phyloP scores from a whole-genome alignment of 2,113 vertebrate genomes.

The Oenanthe oenanthe region DNA sequence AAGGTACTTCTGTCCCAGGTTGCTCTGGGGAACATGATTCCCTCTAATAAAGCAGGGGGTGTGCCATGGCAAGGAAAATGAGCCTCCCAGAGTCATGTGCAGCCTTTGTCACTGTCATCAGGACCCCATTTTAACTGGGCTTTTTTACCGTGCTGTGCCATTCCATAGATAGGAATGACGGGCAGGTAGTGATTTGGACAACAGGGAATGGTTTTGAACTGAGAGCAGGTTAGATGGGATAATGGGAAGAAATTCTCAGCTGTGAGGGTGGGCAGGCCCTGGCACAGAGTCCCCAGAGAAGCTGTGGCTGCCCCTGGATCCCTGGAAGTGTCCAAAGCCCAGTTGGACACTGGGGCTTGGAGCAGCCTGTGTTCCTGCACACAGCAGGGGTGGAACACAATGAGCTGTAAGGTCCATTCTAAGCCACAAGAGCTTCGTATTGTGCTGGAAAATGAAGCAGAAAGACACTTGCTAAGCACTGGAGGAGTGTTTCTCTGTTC shows the following conservation, averaged over 20 bases:
- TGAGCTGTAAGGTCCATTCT: neutral
- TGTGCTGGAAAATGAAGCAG: neutral
- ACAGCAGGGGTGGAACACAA: neutral
- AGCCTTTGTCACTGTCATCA: neutral
- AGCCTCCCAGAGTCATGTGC: neutral
- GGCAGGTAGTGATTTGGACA: accelerated
- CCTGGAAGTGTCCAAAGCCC: neutral
- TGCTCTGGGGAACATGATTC: neutral
- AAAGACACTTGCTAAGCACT: neutral
- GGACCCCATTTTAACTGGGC: neutral
- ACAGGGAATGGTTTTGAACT: neutral
- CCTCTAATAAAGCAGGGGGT: neutral
- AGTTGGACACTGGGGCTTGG: neutral
- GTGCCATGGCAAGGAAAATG: neutral
- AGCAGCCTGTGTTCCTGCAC: neutral
- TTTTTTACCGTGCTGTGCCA: neutral
- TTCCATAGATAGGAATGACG: neutral
- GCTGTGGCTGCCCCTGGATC: neutral
- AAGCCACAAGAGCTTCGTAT: neutral
- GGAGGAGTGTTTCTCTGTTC: neutral
- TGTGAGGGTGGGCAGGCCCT: neutral
- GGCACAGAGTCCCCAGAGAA: neutral
- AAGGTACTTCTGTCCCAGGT: slow-evolving; percentile 66
- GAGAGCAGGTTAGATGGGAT: neutral
- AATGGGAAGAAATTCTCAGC: neutral